Base-by-base conservation (phyloP, 2,888 invertebrate species). In the Hydriomena furcata region DNA sequence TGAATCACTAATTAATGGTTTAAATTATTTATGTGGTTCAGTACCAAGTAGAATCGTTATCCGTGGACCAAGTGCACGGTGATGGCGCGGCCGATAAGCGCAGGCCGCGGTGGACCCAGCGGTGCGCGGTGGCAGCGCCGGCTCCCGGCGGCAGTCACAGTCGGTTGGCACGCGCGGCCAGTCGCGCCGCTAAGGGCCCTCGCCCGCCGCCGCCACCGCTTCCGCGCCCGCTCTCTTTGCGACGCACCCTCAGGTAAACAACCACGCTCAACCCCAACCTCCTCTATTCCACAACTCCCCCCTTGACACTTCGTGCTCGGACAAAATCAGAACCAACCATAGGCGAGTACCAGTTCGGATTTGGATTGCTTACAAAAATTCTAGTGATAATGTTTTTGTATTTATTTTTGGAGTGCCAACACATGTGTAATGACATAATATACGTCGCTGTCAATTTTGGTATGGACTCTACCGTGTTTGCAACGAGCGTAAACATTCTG, bases 151-250 rank as follows among this genome's bases (percentile, higher is more conserved):
- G 86, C 87, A 88, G 88, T 88, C 68, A 75, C 71, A 72, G 62
- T 80, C 84, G 79, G 85, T 75, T 80, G 83, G 83, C 83, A 80
- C 74, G 79, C 79, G 86, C 81, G 88, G 82, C 73, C 80, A 84
- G 80, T 85, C 89, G 89, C 85, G 87, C 82, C 71, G 62, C 63
- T 65, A 71, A 82, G 82, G 80, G 81, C 79, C 72, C 71, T 68
- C 69, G 73, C 74, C 66, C 65, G 50, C 71, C 75, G 71, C 78
- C 65, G 55, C 63, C 71, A 65, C 70, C 70, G 68, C 69, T 63
- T 51, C 71, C 75, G 78, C 81, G 63, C 52, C 70, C 76, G 69
- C 80, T 66, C 72, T 61, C 63, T 61, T 61, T 68, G 65, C 68
- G 63, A 66, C 76, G 58, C 68, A 71, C 66, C 68, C 69, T 66